Conservation (phyloP, 2,888 invertebrate genomes). For the Acleris laterana region DNA sequence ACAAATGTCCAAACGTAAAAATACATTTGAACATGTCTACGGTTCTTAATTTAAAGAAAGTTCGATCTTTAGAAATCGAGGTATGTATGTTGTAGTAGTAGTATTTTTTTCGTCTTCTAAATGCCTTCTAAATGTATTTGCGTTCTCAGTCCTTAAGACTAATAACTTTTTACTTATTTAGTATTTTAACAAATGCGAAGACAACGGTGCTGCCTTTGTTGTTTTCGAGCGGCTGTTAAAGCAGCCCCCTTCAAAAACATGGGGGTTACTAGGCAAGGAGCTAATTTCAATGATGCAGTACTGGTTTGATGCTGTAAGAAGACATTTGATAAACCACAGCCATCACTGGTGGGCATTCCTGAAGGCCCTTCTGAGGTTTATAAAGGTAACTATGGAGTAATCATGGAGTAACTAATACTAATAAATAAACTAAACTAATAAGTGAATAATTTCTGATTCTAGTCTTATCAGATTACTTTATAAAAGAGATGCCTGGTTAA, state of each 20-base stretch:
- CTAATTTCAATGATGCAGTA: constrained; percentile 59
- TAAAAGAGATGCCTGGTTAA: too few relatives aligned
- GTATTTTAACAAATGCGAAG: constrained; percentile 66
- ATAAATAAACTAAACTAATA: too few relatives aligned
- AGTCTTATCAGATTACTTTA: too few relatives aligned
- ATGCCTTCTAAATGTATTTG: not conserved
- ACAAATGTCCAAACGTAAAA: constrained; percentile 49
- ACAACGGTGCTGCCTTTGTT: constrained; percentile 62
- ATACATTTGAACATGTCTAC: constrained; percentile 61
- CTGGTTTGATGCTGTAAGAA: constrained; percentile 66
- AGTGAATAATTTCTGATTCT: too few relatives aligned
- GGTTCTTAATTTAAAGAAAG: constrained; percentile 61
- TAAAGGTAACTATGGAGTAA: constrained; percentile 52
- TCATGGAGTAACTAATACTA: too few relatives aligned
- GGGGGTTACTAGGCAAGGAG: constrained; percentile 63
- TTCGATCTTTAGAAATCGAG: constrained; percentile 65
- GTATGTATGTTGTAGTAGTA: constrained; percentile 45
- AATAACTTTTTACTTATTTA: constrained; percentile 39
- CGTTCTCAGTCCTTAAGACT: not conserved
- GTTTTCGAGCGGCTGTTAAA: constrained; percentile 57
- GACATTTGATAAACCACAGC: constrained; percentile 58
- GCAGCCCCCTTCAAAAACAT: constrained; percentile 61
- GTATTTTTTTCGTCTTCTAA: not conserved
- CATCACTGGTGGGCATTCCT: constrained; percentile 68
- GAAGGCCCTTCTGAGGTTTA: constrained; percentile 55